Base-by-base conservation (phyloP, 2,113 vertebrate genomes). In the Hirundichthys speculiger region DNA sequence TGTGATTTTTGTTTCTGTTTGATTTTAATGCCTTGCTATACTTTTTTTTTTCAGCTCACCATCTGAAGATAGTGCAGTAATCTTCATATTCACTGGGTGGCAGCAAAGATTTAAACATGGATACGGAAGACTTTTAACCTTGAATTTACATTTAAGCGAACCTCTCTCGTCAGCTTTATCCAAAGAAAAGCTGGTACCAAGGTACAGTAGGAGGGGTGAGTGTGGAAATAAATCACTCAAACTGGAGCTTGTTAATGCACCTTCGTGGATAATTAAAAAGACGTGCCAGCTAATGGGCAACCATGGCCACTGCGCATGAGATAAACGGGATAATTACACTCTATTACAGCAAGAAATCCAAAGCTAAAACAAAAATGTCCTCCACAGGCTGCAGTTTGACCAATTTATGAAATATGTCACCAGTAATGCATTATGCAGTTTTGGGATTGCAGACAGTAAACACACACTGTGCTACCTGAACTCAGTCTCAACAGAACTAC, bases 101-200 rank as follows among this genome's bases (percentile, higher is more conserved):
- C 84, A 90, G 86, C 83, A 90, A 63, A 89, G 80, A 53, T 49
- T 77, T 41, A 81, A 21, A 82, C 14, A 66, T 75, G 14, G 3
- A 30, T 13, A 2, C n/a, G 22, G 16, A 49, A 18, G 18, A 45
- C 10, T 18, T 12, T 1, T 18, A 41, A 13, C 7, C 20, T 25
- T 40, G 14, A 30, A 15, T 40, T 12, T 14, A 0, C 41, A 20
- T 64, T 57, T 24, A 11, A 49, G n/a, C 8, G 25, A 52, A 27
- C 40, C 13, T 10, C 13, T 3, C 1, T 43, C n/a, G 22, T 13
- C 6, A 19, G 50, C 5, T 24, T 42, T 15, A 16, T 71, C 21
- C 18, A 34, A 38, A 50, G n/a, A 40, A 66, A 72, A 41, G 20
- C 20, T 51, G 46, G 30, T 34, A 7, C 30, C 3, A 34, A 34